Conservation (phyloP, 2,888 invertebrate genomes). For the Acanthosepion esculentum region DNA sequence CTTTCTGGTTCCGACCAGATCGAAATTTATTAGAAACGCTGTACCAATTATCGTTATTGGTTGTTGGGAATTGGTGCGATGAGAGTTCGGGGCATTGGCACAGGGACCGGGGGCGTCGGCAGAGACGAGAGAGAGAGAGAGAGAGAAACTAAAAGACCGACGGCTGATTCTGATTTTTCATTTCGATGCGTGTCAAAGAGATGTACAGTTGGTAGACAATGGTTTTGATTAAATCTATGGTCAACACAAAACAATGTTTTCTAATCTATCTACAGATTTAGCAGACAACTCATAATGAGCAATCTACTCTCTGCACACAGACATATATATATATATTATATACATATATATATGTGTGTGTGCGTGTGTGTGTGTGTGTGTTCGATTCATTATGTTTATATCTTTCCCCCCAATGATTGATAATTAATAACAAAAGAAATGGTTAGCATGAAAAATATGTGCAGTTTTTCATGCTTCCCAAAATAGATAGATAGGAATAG, state of each 20-base stretch:
- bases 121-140: no score
- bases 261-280: not conserved
- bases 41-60: not conserved
- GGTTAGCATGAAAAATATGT: no score
- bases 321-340: not conserved
- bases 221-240: not conserved
- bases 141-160: no score
- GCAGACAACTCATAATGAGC: not conserved
- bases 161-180: no score
- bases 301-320: not conserved
- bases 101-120: no score
- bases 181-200: no score
- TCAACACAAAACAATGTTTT: not conserved
- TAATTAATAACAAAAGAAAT: no score
- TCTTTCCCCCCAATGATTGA: no score
- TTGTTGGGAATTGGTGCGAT: not conserved
- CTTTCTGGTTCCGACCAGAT: not conserved
- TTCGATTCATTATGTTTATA: not conserved
- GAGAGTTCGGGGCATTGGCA: no score
- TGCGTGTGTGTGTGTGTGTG: not conserved
- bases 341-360: not conserved
- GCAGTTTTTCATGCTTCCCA: no score
- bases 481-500: not conserved
- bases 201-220: not conserved
- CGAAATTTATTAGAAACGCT: constrained; percentile 18